Evolutionary conservation across 1,140 invertebrate genomes (phyloP).

Genomic region (Papilio machaon): DNA sequence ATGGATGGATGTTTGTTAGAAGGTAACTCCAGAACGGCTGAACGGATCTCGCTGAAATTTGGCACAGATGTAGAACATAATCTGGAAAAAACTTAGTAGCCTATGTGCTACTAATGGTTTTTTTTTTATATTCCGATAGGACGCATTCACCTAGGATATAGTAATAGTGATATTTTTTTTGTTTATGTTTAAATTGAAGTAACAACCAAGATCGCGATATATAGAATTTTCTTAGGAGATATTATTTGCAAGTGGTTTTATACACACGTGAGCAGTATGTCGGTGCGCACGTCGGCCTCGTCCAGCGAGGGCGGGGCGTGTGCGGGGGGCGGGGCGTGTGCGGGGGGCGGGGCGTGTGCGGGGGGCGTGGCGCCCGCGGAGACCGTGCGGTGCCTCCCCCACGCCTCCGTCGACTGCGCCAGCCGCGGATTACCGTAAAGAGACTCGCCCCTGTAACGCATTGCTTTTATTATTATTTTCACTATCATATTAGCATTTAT

Average conservation of each 20-base stretch:
- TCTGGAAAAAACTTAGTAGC: no score
- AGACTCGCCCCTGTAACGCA: constrained; percentile 69
- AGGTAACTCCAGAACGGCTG: no score
- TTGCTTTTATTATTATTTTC: not conserved
- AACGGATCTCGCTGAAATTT: no score
- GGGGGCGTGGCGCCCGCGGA: constrained; percentile 68
- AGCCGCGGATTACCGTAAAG: constrained; percentile 82
- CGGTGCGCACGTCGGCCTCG: constrained; percentile 64
- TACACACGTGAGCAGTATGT: constrained; percentile 69
- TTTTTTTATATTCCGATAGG: no score
- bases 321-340: constrained; percentile 50
- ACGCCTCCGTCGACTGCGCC: constrained; percentile 76
- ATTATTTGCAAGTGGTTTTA: not conserved
- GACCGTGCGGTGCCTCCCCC: constrained; percentile 71
- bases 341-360: constrained; percentile 64
- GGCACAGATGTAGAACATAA: no score
- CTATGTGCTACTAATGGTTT: no score
- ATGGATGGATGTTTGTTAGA: no score
- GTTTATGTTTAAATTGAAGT: no score
- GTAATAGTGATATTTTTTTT: no score
- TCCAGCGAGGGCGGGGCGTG: constrained; percentile 57
- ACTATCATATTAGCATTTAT: no score
- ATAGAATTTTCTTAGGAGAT: no score
- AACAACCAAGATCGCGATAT: not conserved
- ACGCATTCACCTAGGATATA: no score